A percentile compares a stretch with the other conserved stretches of the same genome.
These are phyloP conservation scores for Prunella himalayana DNA, from an alignment of 2,113 vertebrate genomes.

Conservation along the genomic window DNA sequence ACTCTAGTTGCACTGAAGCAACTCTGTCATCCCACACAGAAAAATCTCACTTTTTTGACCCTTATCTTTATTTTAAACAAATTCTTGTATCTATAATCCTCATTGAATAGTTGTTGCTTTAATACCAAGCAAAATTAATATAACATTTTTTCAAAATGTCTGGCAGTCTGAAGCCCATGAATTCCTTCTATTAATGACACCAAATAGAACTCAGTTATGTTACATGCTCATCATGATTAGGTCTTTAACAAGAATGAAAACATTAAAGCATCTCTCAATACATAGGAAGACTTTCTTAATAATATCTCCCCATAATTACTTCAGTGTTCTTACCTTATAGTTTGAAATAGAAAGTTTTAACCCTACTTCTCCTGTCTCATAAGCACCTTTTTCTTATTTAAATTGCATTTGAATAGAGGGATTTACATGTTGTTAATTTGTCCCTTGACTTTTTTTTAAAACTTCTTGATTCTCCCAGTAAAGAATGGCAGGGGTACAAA, in stretches of 20 bases:
- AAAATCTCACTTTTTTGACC: background rate
- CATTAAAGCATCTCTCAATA: background rate
- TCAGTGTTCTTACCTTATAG: background rate
- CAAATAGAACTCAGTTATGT: background rate
- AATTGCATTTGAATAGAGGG: background rate
- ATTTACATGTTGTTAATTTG: constrained; percentile 1
- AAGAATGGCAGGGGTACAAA: constrained; percentile 31
- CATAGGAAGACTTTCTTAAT: background rate
- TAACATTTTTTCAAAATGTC: background rate
- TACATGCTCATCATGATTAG: background rate
- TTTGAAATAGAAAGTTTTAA: background rate
- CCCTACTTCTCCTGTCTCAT: background rate
- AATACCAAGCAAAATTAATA: background rate
- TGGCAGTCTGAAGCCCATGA: background rate
- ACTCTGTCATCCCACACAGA: background rate
- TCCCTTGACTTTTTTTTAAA: background rate
- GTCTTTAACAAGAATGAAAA: background rate
- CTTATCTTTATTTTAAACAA: background rate
- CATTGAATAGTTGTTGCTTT: background rate
- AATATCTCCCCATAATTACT: background rate
- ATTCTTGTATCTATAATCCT: background rate
- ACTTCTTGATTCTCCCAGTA: background rate
- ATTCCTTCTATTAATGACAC: background rate
- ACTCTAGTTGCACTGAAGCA: background rate
- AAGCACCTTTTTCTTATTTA: background rate